Evolutionary conservation across 2,797 vertebrate genomes (phyloP).

Genomic region (Acropternis orthonyx): DNA sequence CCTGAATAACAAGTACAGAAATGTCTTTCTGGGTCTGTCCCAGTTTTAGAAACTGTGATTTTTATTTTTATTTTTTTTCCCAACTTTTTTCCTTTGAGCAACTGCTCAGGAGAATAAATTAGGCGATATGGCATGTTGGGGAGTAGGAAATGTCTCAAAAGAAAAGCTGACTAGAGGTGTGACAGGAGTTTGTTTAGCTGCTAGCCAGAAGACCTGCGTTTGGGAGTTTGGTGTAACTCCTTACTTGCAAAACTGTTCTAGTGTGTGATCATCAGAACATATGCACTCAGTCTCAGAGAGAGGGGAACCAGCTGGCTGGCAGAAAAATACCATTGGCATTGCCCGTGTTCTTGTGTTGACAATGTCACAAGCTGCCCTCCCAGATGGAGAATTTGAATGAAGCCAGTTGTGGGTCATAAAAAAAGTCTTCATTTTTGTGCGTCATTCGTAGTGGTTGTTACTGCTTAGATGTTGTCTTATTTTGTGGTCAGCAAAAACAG

Average conservation of each 20-base stretch:
- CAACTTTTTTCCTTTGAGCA: slow-evolving; percentile 34
- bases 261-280: slow-evolving; percentile 74
- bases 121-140: background rate
- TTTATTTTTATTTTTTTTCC: background rate
- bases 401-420: slow-evolving; percentile 74
- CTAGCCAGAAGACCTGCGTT: slow-evolving; percentile 59
- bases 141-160: background rate
- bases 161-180: slow-evolving; percentile 56
- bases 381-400: slow-evolving; percentile 78
- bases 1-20: background rate
- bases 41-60: slow-evolving; percentile 37
- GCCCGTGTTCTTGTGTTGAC: slow-evolving; percentile 74
- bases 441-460: slow-evolving; percentile 34
- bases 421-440: slow-evolving; percentile 29
- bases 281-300: slow-evolving; percentile 67
- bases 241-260: slow-evolving; percentile 63
- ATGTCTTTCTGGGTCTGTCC: slow-evolving; percentile 6
- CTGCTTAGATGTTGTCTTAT: background rate
- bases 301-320: slow-evolving; percentile 79
- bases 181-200: slow-evolving; percentile 55
- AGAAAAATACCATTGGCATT: slow-evolving; percentile 79
- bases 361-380: slow-evolving; percentile 79
- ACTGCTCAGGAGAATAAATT: slow-evolving; percentile 66
- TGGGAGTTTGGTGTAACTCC: slow-evolving; percentile 55
- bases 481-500: background rate